Conservation (phyloP, 2,888 invertebrate genomes). For the Latheticus oryzae region DNA sequence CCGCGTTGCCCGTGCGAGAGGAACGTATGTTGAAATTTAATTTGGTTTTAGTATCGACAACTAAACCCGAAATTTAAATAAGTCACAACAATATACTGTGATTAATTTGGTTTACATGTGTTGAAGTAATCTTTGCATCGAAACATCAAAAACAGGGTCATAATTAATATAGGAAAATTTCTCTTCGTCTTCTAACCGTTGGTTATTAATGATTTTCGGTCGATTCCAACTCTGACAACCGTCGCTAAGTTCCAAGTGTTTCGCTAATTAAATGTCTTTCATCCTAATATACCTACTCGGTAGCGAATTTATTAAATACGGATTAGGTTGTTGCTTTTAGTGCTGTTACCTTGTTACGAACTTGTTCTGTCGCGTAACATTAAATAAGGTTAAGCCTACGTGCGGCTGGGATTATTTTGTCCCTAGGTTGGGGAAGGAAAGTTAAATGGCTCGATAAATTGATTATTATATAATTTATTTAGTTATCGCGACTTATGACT, state of each 20-base stretch:
- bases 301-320: conserved; percentile 33
- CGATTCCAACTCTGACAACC: conserved; percentile 17
- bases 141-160: conserved; percentile 37
- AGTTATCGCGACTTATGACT: conserved; percentile 17
- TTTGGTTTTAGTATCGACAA: conserved; percentile 1
- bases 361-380: conserved; percentile 17
- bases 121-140: conserved; percentile 29
- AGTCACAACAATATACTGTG: conserved; percentile 23
- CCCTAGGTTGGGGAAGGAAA: conserved; percentile 10
- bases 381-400: conserved; percentile 25
- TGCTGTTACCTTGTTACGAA: conserved; percentile 29
- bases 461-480: conserved; percentile 31
- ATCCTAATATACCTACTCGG: conserved; percentile 17
- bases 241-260: conserved; percentile 30
- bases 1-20: not conserved
- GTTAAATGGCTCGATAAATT: conserved; percentile 34
- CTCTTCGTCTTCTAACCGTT: conserved; percentile 14
- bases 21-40: conserved; percentile 6
- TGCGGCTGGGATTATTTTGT: conserved; percentile 25
- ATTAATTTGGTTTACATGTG: conserved; percentile 33
- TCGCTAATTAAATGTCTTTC: conserved; percentile 38
- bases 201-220: conserved; percentile 42
- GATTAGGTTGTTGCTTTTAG: conserved; percentile 31
- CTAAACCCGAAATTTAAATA: conserved; percentile 10
- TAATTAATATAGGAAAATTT: conserved; percentile 24